These are phyloP conservation scores for Perca flavescens DNA, from an alignment of 2,113 vertebrate genomes.

Conservation along the genomic window DNA sequence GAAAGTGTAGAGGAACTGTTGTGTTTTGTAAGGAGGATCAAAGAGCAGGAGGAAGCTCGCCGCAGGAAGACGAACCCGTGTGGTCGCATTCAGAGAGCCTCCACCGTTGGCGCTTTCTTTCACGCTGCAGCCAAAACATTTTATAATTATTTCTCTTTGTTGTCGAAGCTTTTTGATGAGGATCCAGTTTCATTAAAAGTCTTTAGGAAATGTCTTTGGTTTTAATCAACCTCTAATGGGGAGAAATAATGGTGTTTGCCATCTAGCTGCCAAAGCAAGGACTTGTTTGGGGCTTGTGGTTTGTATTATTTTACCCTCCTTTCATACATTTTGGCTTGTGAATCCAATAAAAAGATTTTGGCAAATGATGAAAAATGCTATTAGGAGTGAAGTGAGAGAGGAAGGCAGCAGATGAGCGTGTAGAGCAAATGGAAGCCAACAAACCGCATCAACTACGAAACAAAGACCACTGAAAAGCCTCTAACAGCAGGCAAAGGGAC, in stretches of 20 bases:
- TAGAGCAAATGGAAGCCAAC: slow-evolving; percentile 1
- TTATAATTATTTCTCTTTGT: slow-evolving; percentile 14
- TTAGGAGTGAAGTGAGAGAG: slow-evolving; percentile 7
- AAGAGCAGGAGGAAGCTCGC: background rate
- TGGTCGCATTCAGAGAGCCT: background rate
- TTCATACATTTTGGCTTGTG: slow-evolving; percentile 6
- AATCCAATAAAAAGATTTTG: slow-evolving; percentile 8
- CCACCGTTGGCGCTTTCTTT: background rate
- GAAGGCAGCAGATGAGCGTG: slow-evolving; percentile 7
- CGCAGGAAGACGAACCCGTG: background rate
- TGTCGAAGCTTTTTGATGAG: background rate
- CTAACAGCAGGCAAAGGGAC: background rate
- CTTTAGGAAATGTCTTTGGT: background rate
- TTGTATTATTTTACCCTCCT: background rate
- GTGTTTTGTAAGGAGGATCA: background rate
- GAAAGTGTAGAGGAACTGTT: background rate
- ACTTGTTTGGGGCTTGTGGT: slow-evolving; percentile 6
- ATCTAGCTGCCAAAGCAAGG: background rate
- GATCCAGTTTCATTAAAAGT: slow-evolving; percentile 2
- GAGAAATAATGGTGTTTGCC: slow-evolving; percentile 22
- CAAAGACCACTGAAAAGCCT: background rate
- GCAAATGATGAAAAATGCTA: slow-evolving; percentile 20
- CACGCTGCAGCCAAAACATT: background rate
- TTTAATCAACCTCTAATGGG: slow-evolving; percentile 28
- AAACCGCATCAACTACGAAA: background rate